phyloP scores from a whole-genome alignment of 2,113 vertebrate species.

The Ciconia maguari region DNA sequence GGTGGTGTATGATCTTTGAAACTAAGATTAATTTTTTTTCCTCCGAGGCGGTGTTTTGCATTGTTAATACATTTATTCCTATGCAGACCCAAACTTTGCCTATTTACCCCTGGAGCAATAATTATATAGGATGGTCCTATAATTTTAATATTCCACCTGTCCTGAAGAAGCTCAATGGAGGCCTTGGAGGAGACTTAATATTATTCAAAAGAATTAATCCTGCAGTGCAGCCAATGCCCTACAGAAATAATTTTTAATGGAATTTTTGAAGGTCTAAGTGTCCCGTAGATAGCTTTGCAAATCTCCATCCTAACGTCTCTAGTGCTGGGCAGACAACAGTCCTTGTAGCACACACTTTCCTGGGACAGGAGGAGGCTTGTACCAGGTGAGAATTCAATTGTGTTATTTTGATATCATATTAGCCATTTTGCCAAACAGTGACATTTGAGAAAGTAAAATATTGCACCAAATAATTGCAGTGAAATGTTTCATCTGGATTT shows the following conservation, averaged over 20 bases:
- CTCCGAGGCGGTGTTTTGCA: neutral
- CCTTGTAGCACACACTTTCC: neutral
- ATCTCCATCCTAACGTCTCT: neutral
- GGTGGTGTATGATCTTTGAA: neutral
- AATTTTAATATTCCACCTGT: slow-evolving; percentile 15
- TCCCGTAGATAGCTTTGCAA: neutral
- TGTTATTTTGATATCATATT: neutral
- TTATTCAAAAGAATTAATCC: slow-evolving; percentile 16
- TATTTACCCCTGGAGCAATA: neutral
- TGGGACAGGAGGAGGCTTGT: neutral
- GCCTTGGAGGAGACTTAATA: neutral
- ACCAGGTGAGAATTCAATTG: neutral
- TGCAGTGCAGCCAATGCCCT: neutral
- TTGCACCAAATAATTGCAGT: neutral
- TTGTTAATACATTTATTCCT: slow-evolving; percentile 24
- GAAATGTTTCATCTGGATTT: neutral
- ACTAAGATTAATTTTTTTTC: neutral
- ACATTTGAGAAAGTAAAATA: neutral
- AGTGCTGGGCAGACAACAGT: neutral
- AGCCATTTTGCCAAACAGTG: neutral
- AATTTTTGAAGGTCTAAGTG: neutral
- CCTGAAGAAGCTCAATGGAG: neutral
- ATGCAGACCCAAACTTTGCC: neutral
- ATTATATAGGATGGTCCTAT: neutral
- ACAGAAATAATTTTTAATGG: neutral